A percentile compares a stretch with the other conserved stretches of the same genome.
Evolutionary conservation across 2,797 vertebrate species (phyloP).

Genomic region (Craterocephalus amniculus): DNA sequence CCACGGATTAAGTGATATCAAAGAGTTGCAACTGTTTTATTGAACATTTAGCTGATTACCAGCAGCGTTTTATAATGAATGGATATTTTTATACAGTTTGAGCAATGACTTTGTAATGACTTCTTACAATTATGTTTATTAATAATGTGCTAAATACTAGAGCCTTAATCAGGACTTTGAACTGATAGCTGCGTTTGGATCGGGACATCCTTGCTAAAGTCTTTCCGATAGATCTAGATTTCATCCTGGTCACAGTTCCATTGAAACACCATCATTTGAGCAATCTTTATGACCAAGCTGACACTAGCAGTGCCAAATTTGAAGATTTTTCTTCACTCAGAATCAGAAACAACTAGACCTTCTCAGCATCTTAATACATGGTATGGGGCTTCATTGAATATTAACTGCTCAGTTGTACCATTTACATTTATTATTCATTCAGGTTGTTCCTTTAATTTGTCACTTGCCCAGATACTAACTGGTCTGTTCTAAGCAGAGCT

Average conservation of each 20-base stretch:
- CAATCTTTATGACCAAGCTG: neutral
- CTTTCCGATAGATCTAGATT: neutral
- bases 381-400: neutral
- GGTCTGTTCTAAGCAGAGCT: too few species aligned
- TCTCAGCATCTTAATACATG: neutral
- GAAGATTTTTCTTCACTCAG: neutral
- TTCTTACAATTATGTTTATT: too few species aligned
- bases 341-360: neutral
- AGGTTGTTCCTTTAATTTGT: neutral
- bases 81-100: too few species aligned
- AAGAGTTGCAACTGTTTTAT: too few species aligned
- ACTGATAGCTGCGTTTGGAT: neutral
- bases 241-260: neutral
- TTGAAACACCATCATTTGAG: neutral
- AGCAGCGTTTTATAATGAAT: too few species aligned
- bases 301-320: neutral
- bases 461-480: neutral
- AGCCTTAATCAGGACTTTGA: too few species aligned
- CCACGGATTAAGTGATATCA: too few species aligned
- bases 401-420: neutral
- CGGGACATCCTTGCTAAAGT: neutral
- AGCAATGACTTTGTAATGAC: too few species aligned
- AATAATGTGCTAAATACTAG: too few species aligned
- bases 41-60: too few species aligned
- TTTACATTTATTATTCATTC: neutral